Conservation (phyloP, 2,113 vertebrate genomes). For the Myanophis thanlyinensis region DNA sequence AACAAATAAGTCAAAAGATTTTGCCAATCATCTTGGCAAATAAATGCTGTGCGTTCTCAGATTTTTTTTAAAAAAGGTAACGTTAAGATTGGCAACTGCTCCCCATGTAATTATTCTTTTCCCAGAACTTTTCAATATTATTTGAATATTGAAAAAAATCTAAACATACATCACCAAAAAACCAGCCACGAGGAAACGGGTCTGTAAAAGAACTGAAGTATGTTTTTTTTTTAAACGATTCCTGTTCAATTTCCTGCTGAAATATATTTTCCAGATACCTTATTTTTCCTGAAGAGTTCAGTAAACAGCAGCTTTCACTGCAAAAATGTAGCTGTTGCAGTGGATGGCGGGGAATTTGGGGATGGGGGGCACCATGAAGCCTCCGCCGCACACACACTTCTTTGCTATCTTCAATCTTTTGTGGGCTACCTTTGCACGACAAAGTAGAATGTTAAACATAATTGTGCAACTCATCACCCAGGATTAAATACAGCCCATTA, state of each 20-base stretch:
- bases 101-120: constrained; percentile 60
- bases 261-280: not conserved
- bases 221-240: too few species aligned
- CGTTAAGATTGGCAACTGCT: constrained; percentile 61
- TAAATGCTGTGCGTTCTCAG: constrained; percentile 67
- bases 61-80: constrained; percentile 65
- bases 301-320: not conserved
- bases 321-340: too few species aligned
- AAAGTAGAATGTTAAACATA: not conserved
- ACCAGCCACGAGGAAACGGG: not conserved
- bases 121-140: constrained; percentile 46
- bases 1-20: constrained; percentile 70
- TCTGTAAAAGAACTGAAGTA: not conserved
- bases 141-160: constrained; percentile 42
- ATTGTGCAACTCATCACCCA: not conserved
- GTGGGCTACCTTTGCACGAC: not conserved
- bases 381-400: too few species aligned
- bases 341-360: too few species aligned
- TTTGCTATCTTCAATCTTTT: too few species aligned
- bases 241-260: not conserved
- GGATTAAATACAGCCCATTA: not conserved
- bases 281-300: not conserved
- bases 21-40: constrained; percentile 65
- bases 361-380: too few species aligned
- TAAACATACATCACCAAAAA: constrained; percentile 14